A percentile compares a stretch with the other conserved stretches of the same genome.
These are phyloP conservation scores for Pachliopta kotzebuea DNA, from an alignment of 2,888 invertebrate species.

Conservation along the genomic window DNA sequence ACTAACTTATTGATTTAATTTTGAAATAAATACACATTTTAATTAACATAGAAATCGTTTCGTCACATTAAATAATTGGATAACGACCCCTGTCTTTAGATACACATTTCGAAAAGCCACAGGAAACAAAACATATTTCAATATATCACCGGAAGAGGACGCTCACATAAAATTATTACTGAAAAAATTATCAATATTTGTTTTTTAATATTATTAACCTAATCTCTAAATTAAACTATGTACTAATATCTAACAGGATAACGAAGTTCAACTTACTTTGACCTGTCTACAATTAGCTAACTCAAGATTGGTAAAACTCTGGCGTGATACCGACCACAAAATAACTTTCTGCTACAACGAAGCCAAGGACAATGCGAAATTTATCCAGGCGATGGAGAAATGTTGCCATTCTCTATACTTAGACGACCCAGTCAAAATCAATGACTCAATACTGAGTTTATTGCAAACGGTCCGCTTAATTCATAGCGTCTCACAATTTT, in stretches of 20 bases:
- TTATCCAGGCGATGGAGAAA: constrained; percentile 93
- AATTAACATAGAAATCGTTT: background rate
- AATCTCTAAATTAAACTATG: background rate
- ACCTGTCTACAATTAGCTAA: constrained; percentile 87
- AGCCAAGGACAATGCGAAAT: constrained; percentile 97
- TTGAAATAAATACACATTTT: background rate
- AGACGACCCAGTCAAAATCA: constrained; percentile 95
- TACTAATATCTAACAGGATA: constrained; percentile 56
- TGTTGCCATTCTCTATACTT: constrained; percentile 96
- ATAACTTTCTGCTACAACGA: constrained; percentile 97
- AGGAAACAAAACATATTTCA: background rate
- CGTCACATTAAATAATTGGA: background rate
- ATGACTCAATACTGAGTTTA: constrained; percentile 92
- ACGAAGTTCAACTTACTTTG: constrained; percentile 88
- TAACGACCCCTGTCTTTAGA: background rate
- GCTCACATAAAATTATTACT: background rate
- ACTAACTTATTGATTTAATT: no score
- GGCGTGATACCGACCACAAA: constrained; percentile 93
- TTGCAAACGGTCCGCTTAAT: constrained; percentile 95
- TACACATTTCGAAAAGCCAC: background rate
- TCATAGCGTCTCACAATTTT: constrained; percentile 96
- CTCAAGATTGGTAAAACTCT: constrained; percentile 89
- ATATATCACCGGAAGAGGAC: background rate
- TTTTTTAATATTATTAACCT: background rate
- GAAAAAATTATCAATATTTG: background rate